Conservation (phyloP, 2,888 invertebrate genomes). For the Lasioglossum oenotherae region DNA sequence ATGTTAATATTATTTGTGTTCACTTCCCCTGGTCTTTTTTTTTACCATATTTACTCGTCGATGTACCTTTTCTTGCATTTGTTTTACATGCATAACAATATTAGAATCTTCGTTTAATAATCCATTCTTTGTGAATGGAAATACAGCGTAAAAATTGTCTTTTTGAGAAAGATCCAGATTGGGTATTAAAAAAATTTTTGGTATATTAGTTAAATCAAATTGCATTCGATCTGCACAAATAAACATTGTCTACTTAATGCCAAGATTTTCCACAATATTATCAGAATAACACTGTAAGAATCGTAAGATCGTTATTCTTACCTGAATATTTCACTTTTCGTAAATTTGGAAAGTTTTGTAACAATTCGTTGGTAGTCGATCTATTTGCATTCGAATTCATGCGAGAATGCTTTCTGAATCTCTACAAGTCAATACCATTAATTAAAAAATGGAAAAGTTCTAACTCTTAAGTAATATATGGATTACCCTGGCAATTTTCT, state of each 20-base stretch:
- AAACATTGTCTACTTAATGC: conserved; percentile 62
- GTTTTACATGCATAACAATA: conserved; percentile 84
- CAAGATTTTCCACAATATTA: conserved; percentile 18
- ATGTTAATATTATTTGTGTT: conserved; percentile 25
- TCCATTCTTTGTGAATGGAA: conserved; percentile 87
- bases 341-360: conserved; percentile 84
- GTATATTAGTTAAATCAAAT: conserved; percentile 89
- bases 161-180: conserved; percentile 92
- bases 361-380: conserved; percentile 80
- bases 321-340: conserved; percentile 83
- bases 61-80: conserved; percentile 92
- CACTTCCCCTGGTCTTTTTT: not conserved
- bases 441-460: not conserved
- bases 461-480: not conserved
- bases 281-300: conserved; percentile 27
- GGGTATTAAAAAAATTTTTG: conserved; percentile 93
- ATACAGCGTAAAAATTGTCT: conserved; percentile 93
- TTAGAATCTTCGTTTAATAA: conserved; percentile 85
- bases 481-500: conserved; percentile 87
- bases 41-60: not conserved
- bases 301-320: conserved; percentile 56
- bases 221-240: conserved; percentile 82
- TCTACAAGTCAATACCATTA: conserved; percentile 77
- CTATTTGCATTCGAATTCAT: conserved; percentile 80
- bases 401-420: conserved; percentile 85